Conservation (phyloP, 2,888 invertebrate species). For the Eulithis testata region DNA sequence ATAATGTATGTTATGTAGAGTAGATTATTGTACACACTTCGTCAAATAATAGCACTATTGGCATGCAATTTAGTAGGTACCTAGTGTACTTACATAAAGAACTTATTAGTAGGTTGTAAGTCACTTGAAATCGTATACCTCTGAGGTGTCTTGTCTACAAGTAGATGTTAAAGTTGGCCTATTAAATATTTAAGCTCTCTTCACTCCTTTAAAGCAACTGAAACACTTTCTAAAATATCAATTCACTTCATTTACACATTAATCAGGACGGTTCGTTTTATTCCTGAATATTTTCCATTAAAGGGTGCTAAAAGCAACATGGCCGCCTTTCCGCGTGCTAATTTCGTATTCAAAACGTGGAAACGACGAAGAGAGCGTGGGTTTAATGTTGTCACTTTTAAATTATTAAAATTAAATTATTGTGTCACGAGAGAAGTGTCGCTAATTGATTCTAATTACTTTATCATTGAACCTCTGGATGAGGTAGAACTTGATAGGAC, state of each 20-base stretch:
- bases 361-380: conserved; percentile 62
- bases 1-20: too few relatives aligned
- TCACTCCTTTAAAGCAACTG: conserved; percentile 53
- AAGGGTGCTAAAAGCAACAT: conserved; percentile 80
- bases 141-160: conserved; percentile 1
- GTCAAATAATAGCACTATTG: too few relatives aligned
- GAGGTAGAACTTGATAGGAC: not conserved
- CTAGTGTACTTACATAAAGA: too few relatives aligned
- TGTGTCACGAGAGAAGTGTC: conserved; percentile 64
- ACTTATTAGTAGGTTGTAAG: too few relatives aligned
- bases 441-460: conserved; percentile 62
- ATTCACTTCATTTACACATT: conserved; percentile 75
- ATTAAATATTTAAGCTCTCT: conserved; percentile 54
- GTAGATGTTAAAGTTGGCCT: conserved; percentile 37
- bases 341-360: conserved; percentile 78
- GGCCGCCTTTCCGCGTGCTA: conserved; percentile 69
- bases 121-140: too few relatives aligned
- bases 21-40: too few relatives aligned
- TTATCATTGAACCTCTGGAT: conserved; percentile 39
- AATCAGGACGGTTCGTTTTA: conserved; percentile 69
- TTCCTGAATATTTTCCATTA: conserved; percentile 68
- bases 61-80: too few relatives aligned
- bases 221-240: conserved; percentile 69
- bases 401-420: conserved; percentile 79
- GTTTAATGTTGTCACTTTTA: conserved; percentile 74